Base-by-base conservation (phyloP, 2,113 vertebrate genomes). In the Empidonax traillii region DNA sequence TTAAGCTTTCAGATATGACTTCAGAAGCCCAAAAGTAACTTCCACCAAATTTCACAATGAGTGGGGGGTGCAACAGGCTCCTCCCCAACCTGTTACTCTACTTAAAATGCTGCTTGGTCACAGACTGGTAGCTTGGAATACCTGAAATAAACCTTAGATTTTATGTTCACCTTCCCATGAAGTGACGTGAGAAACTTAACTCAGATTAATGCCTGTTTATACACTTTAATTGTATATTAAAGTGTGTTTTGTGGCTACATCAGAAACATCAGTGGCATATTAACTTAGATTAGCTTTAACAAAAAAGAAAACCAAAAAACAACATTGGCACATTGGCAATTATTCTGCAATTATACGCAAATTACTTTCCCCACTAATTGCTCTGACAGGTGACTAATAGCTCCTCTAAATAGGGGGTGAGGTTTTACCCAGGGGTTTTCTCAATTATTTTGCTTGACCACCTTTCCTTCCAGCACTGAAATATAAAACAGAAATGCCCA, bases 371-470 rank as follows among this genome's bases (percentile, higher is more conserved):
- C 62, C 6, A 0, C 61, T 95, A 95, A 93, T 96, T 96, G 82
- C 89, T 93, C 85, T 90, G 94, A 69, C 93, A 96, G 95, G 87
- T 95, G 93, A 87, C 85, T 95, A 91, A 96, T 83, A 84, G 90
- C 85, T 84, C 47, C 90, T 77, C 90, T 39, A 80, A 93, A 94
- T 1, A 47, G 61, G 14, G 85, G 87, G 37, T 19, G 79, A 85
- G 80, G 39, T 63, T 46, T 61, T 25, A 14, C 91, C 78, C 91
- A 23, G 3, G 84, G 73, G 87, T 28, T 89, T 83, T 55, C 61
- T 71, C 55, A 27, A 4, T 25, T 39, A 10, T 66, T 92, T 58
- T 63, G 30, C 81, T 62, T 85, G 93, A 91, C 93, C 94, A 93
- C 66, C 46, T 85, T 85, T 72, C 62, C 84, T 46, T 14, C 49